Percentiles rank a stretch among this genome's conserved stretches.
phyloP scores from a whole-genome alignment of 2,797 vertebrate species.

The Monodelphis domestica region DNA sequence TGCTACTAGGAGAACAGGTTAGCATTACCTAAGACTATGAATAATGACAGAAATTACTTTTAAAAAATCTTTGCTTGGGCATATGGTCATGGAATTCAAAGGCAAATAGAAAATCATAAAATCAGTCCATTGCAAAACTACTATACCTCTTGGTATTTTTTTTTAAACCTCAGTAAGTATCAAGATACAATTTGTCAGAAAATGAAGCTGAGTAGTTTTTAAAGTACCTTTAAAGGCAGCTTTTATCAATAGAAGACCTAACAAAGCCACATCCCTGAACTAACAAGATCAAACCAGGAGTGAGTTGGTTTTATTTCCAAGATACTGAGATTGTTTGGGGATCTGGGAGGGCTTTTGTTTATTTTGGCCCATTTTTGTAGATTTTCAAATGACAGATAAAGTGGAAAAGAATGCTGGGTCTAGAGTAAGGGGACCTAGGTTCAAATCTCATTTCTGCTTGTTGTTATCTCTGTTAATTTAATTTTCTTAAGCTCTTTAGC shows the following conservation, averaged over 20 bases:
- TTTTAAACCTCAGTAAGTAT: conserved; percentile 56
- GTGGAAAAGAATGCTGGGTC: neutral
- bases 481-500: neutral
- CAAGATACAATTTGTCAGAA: conserved; percentile 26
- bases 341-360: conserved; percentile 7
- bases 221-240: conserved; percentile 57
- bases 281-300: conserved; percentile 55
- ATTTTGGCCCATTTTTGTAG: conserved; percentile 50
- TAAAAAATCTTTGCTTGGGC: conserved; percentile 73
- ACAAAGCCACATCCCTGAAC: conserved; percentile 34
- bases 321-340: neutral
- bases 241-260: conserved; percentile 55
- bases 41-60: conserved; percentile 82
- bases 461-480: neutral
- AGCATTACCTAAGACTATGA: conserved; percentile 75
- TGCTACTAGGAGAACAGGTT: conserved; percentile 80
- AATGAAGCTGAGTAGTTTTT: conserved; percentile 51
- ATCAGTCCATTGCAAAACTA: conserved; percentile 71
- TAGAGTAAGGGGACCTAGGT: neutral
- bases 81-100: conserved; percentile 75
- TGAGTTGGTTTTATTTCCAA: conserved; percentile 29
- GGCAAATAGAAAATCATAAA: conserved; percentile 73
- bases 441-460: neutral
- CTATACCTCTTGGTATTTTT: conserved; percentile 61
- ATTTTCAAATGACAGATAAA: conserved; percentile 36